Percentiles rank a stretch among this genome's conserved stretches.
phyloP scores from a whole-genome alignment of 2,888 invertebrate genomes.

The Malthinus flaveolus region DNA sequence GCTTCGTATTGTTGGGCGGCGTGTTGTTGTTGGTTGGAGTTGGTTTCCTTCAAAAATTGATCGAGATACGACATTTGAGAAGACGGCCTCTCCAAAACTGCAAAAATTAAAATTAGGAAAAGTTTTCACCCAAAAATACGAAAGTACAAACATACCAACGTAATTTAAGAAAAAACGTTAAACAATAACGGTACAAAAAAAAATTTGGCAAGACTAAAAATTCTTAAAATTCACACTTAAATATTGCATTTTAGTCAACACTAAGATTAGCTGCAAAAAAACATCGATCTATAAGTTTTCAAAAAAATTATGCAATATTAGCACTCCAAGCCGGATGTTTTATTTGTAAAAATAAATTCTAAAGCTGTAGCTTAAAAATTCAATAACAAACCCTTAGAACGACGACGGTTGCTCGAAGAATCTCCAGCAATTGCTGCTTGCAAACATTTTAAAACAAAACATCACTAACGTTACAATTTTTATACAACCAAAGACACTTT shows the following conservation, averaged over 20 bases:
- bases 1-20: slow-evolving; percentile 45
- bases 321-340: slow-evolving; percentile 54
- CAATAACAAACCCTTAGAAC: slow-evolving; percentile 53
- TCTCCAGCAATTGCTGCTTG: slow-evolving; percentile 55
- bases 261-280: slow-evolving; percentile 35
- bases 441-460: slow-evolving; percentile 39
- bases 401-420: slow-evolving; percentile 52
- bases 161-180: slow-evolving; percentile 8
- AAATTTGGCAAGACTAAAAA: not conserved
- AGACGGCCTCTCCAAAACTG: slow-evolving; percentile 86
- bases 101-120: slow-evolving; percentile 38
- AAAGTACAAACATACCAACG: slow-evolving; percentile 12
- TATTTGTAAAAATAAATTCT: slow-evolving; percentile 41
- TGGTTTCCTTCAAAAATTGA: slow-evolving; percentile 83
- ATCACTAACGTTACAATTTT: slow-evolving; percentile 3
- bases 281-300: slow-evolving; percentile 63
- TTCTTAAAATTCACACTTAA: slow-evolving; percentile 18
- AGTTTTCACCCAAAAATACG: slow-evolving; percentile 16
- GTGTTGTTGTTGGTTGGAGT: slow-evolving; percentile 45
- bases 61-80: slow-evolving; percentile 92
- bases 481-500: slow-evolving; percentile 7
- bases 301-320: slow-evolving; percentile 52
- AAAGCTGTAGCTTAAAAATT: slow-evolving; percentile 33
- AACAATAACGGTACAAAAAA: slow-evolving; percentile 9
- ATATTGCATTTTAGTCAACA: slow-evolving; percentile 1